Percentiles rank a stretch among this genome's conserved stretches.
Conservation (phyloP, 2,797 vertebrate species). For the Labroides dimidiatus region DNA sequence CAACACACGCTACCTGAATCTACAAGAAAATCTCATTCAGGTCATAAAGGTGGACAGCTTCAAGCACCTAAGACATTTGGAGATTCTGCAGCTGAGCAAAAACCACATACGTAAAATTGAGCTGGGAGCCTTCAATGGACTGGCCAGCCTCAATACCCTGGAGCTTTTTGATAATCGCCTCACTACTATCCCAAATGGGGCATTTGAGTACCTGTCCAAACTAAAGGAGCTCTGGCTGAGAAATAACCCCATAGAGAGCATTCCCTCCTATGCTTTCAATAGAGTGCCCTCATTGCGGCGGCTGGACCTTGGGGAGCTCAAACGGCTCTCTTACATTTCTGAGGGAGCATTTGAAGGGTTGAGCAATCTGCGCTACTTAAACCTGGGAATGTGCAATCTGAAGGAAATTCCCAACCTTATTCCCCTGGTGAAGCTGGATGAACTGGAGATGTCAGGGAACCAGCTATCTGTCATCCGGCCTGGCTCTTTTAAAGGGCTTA, state of each 20-base stretch:
- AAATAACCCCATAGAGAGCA: slow-evolving; percentile 99
- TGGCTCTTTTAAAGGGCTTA: slow-evolving; percentile 97
- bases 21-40: slow-evolving; percentile 99
- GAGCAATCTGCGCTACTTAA: slow-evolving; percentile 98
- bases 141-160: slow-evolving; percentile 98
- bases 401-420: slow-evolving; percentile 99
- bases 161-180: slow-evolving; percentile 99
- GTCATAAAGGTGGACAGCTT: slow-evolving; percentile 99
- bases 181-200: slow-evolving; percentile 98
- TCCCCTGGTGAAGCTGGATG: slow-evolving; percentile 95
- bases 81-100: slow-evolving; percentile 98
- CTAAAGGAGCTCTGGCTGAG: slow-evolving; percentile 99
- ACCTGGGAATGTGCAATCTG: slow-evolving; percentile 99
- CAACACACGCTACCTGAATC: slow-evolving; percentile 97
- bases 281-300: slow-evolving; percentile 96
- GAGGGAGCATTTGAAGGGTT: slow-evolving; percentile 99
- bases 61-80: slow-evolving; percentile 97
- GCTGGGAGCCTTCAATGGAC: slow-evolving; percentile 98
- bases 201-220: slow-evolving; percentile 99
- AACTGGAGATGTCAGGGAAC: slow-evolving; percentile 99
- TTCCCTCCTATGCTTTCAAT: slow-evolving; percentile 99
- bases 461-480: slow-evolving; percentile 94
- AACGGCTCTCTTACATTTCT: slow-evolving; percentile 98
- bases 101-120: slow-evolving; percentile 99
- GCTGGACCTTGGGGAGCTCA: slow-evolving; percentile 96